These are phyloP conservation scores for Potamilus streckersoni DNA, from an alignment of 1,140 invertebrate genomes.

Conservation along the genomic window DNA sequence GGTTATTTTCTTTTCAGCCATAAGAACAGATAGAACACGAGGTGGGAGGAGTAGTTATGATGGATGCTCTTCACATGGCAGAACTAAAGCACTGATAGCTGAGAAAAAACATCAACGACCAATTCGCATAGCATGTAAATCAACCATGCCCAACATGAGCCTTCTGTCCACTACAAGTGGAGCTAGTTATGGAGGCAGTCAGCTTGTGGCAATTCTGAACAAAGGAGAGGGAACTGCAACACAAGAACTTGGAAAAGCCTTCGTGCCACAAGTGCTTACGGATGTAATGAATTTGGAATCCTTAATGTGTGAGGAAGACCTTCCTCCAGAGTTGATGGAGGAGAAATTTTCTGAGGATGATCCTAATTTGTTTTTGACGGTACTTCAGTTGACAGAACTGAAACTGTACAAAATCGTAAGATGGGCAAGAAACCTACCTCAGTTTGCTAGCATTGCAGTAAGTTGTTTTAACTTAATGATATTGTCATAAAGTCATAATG, in stretches of 20 bases:
- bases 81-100: constrained; percentile 32
- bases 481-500: too few species aligned
- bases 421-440: constrained; percentile 96
- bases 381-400: constrained; percentile 83
- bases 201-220: constrained; percentile 57
- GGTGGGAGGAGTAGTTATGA: constrained; percentile 93
- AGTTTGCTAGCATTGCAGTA: constrained; percentile 91
- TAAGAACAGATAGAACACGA: constrained; percentile 91
- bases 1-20: constrained; percentile 75
- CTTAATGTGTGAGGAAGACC: constrained; percentile 63
- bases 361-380: constrained; percentile 47
- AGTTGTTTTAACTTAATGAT: constrained; percentile 24
- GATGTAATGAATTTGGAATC: constrained; percentile 65
- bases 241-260: constrained; percentile 25
- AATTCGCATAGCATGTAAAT: constrained; percentile 14
- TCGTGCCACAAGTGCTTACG: constrained; percentile 57
- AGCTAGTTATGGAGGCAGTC: constrained; percentile 31
- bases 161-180: too few species aligned
- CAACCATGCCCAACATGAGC: constrained; percentile 5
- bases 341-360: constrained; percentile 39
- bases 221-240: constrained; percentile 20
- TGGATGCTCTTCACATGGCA: constrained; percentile 59
- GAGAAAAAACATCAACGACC: constrained; percentile 23
- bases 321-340: constrained; percentile 40
- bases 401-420: constrained; percentile 97